Percentiles rank a stretch among this genome's conserved stretches.
Conservation (phyloP, 2,113 vertebrate species). For the mouse (Mus musculus) region DNA sequence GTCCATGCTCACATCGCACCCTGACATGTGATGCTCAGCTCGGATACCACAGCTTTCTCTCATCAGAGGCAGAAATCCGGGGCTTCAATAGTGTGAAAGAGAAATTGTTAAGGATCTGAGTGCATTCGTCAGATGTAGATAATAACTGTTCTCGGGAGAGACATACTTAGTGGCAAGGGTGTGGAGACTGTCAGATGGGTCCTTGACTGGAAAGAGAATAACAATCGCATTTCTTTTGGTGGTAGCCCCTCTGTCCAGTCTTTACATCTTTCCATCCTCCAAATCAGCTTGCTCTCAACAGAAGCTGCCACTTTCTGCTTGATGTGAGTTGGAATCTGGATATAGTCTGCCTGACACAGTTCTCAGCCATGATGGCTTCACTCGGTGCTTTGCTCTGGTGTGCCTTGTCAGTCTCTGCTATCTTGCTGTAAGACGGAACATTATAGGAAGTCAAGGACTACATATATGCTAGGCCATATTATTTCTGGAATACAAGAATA, state of each 20-base stretch:
- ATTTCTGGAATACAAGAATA: neutral
- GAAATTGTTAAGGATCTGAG: neutral
- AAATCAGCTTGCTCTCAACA: neutral
- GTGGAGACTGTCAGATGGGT: neutral
- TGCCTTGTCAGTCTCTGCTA: neutral
- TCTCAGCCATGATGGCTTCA: neutral
- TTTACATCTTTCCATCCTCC: neutral
- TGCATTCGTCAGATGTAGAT: neutral
- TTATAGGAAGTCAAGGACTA: neutral
- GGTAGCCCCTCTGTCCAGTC: neutral
- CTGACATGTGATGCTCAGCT: neutral
- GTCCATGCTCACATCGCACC: neutral
- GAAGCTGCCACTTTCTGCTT: neutral
- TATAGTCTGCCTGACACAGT: neutral
- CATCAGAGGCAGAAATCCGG: neutral
- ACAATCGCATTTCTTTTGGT: neutral
- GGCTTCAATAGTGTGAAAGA: neutral
- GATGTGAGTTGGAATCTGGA: neutral
- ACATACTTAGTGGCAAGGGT: neutral
- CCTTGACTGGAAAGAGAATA: neutral
- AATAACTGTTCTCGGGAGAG: neutral
- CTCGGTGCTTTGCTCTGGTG: neutral
- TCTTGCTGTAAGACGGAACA: neutral
- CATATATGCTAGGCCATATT: neutral
- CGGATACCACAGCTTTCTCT: neutral